Conservation (phyloP, 2,888 invertebrate species). For the Cynaeus angustus region DNA sequence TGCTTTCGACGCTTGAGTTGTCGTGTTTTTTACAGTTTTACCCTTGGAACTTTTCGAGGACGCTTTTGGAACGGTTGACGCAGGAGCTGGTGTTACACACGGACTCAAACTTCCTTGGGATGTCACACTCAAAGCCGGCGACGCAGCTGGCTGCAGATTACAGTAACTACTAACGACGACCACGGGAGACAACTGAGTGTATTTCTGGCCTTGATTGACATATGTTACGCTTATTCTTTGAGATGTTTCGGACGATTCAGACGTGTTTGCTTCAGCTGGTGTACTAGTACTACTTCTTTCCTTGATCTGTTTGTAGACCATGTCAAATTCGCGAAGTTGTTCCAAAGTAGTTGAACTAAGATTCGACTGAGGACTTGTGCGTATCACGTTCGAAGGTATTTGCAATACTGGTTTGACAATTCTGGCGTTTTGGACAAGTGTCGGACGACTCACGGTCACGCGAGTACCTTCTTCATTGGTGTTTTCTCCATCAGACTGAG, state of each 20-base stretch:
- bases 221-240: conserved; percentile 75
- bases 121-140: conserved; percentile 75
- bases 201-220: conserved; percentile 73
- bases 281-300: conserved; percentile 79
- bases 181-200: conserved; percentile 71
- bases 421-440: conserved; percentile 75
- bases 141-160: conserved; percentile 72
- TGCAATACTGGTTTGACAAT: conserved; percentile 75
- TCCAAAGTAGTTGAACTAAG: conserved; percentile 85
- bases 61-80: conserved; percentile 66
- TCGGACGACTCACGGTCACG: conserved; percentile 68
- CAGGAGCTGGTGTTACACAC: conserved; percentile 75
- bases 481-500: conserved; percentile 55
- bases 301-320: conserved; percentile 87
- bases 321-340: conserved; percentile 86
- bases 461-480: conserved; percentile 57
- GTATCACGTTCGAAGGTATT: conserved; percentile 77
- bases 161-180: conserved; percentile 77
- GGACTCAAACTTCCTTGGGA: conserved; percentile 77
- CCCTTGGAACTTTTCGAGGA: conserved; percentile 69
- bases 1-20: conserved; percentile 77
- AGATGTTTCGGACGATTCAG: conserved; percentile 64
- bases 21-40: conserved; percentile 76
- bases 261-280: conserved; percentile 58
- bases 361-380: conserved; percentile 76